These are phyloP conservation scores for Hypena proboscidalis DNA, from an alignment of 2,888 invertebrate genomes.

Conservation along the genomic window DNA sequence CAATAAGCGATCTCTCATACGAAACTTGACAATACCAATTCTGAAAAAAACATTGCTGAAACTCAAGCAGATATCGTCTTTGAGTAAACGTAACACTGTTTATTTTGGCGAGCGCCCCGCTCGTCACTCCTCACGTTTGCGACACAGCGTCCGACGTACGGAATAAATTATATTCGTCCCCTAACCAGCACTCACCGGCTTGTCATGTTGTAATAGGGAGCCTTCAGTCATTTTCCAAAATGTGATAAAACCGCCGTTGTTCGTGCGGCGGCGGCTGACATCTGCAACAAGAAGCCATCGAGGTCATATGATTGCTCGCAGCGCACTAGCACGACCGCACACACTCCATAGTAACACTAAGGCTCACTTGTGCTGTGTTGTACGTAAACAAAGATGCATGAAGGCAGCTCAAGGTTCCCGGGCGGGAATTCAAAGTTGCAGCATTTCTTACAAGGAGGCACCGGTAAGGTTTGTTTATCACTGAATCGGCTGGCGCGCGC, in stretches of 20 bases:
- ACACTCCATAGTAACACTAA: constrained; percentile 32
- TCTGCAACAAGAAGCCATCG: constrained; percentile 77
- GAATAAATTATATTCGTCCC: constrained; percentile 15
- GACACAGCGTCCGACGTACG: constrained; percentile 7
- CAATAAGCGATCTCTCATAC: constrained; percentile 38
- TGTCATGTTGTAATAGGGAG: constrained; percentile 70
- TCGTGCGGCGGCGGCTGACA: constrained; percentile 81
- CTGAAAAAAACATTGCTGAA: constrained; percentile 19
- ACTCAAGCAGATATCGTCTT: constrained; percentile 28
- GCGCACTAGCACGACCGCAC: constrained; percentile 29
- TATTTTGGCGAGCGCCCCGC: constrained; percentile 16
- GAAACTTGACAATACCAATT: constrained; percentile 30
- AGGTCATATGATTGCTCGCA: constrained; percentile 68
- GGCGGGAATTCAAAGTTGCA: constrained; percentile 66
- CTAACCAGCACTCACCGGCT: constrained; percentile 72
- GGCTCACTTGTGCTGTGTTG: constrained; percentile 75
- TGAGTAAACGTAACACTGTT: constrained; percentile 18
- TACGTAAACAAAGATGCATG: constrained; percentile 74
- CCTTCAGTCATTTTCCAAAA: constrained; percentile 84
- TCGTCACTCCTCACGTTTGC: not conserved
- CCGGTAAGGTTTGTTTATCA: constrained; percentile 74
- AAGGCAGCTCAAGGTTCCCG: constrained; percentile 64
- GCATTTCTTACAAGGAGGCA: constrained; percentile 68
- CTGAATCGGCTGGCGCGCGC: constrained; percentile 58
- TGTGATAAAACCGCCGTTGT: constrained; percentile 82